A percentile compares a stretch with the other conserved stretches of the same genome.
These are phyloP conservation scores for Sylvilagus floridanus DNA, from an alignment of 2,797 vertebrate genomes.

Conservation along the genomic window DNA sequence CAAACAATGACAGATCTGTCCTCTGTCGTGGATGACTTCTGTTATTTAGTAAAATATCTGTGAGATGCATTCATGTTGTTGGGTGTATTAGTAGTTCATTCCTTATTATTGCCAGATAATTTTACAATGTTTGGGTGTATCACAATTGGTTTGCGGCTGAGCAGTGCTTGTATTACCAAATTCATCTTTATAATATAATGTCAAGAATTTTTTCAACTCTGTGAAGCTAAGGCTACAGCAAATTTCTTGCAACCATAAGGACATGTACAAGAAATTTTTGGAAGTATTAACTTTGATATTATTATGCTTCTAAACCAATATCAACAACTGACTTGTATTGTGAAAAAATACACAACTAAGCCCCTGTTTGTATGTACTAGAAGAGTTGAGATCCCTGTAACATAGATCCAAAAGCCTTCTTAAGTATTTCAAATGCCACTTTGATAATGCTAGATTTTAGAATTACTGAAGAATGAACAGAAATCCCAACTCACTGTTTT, in stretches of 20 bases:
- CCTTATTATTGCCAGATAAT: not conserved
- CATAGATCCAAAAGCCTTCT: not conserved
- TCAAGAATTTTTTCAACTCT: not conserved
- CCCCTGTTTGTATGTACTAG: not conserved
- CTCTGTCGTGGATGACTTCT: not conserved
- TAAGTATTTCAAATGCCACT: not conserved
- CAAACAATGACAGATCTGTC: not conserved
- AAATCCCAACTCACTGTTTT: not conserved
- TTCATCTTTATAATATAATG: not conserved
- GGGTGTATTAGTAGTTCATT: not conserved
- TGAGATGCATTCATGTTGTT: not conserved
- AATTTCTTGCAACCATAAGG: not conserved
- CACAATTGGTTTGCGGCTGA: not conserved
- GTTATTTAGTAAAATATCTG: not conserved
- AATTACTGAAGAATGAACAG: not conserved
- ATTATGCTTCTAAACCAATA: constrained; percentile 41
- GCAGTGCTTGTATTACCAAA: not conserved
- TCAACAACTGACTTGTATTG: not conserved
- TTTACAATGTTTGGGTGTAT: not conserved
- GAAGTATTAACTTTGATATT: not conserved
- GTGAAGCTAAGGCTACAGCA: not conserved
- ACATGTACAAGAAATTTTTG: constrained; percentile 10
- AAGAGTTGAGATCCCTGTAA: not conserved
- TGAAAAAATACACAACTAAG: not conserved
- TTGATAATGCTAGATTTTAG: not conserved